A percentile compares a stretch with the other conserved stretches of the same genome.
Conservation (phyloP, 1,140 invertebrate genomes). For the Drosophila subobscura region DNA sequence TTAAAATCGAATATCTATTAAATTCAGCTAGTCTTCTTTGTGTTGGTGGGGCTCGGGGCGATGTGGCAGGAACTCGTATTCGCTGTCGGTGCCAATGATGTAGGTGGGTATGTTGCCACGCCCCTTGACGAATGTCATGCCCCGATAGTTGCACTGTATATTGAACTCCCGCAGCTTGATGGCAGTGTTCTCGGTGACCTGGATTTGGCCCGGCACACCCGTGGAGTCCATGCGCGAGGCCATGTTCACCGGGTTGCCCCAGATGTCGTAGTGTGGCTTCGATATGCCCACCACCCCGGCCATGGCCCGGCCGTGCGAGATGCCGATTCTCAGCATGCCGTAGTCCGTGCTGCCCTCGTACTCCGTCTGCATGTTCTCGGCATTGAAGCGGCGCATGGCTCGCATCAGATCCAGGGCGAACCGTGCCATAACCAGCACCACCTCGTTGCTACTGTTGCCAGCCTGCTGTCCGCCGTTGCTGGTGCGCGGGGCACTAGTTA, state of each 20-base stretch:
- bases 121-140: slow-evolving; percentile 90
- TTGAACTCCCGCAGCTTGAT: slow-evolving; percentile 88
- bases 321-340: slow-evolving; percentile 86
- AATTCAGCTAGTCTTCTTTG: slow-evolving; percentile 34
- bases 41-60: neutral
- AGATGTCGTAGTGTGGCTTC: slow-evolving; percentile 93
- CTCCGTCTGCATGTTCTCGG: slow-evolving; percentile 83
- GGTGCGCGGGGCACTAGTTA: slow-evolving; percentile 29
- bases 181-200: slow-evolving; percentile 90
- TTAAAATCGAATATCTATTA: slow-evolving; percentile 35
- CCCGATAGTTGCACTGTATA: slow-evolving; percentile 88
- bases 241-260: slow-evolving; percentile 98
- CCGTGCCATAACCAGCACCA: slow-evolving; percentile 86
- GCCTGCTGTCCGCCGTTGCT: slow-evolving; percentile 19
- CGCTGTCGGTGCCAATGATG: slow-evolving; percentile 88
- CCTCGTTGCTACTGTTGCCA: slow-evolving; percentile 57
- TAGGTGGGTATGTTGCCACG: slow-evolving; percentile 90
- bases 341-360: slow-evolving; percentile 84
- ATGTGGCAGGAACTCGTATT: slow-evolving; percentile 83
- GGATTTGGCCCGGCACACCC: slow-evolving; percentile 90
- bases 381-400: slow-evolving; percentile 72
- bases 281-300: slow-evolving; percentile 95
- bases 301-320: slow-evolving; percentile 92
- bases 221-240: slow-evolving; percentile 96
- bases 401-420: slow-evolving; percentile 84